Evolutionary conservation across 1,140 invertebrate genomes (phyloP), one percentile per base, ranked within the genome.

Genomic region (Monochamus saltuarius): DNA sequence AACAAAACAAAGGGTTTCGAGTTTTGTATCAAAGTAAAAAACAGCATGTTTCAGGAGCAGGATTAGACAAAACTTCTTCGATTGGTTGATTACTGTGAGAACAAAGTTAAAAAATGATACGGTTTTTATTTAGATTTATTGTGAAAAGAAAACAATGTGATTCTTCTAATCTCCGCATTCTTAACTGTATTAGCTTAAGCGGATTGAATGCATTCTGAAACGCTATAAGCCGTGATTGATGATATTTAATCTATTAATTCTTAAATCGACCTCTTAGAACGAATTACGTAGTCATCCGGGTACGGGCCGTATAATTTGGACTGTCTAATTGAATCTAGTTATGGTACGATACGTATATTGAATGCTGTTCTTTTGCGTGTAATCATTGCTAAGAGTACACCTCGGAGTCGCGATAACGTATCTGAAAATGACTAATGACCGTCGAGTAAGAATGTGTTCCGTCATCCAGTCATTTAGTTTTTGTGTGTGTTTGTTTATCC

Each of bases 401-500:
- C 70, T 72, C 62, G 67, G 67, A 64, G 65, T 55, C 55, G 54
- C 64, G 73, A 75, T 75, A 73, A 73, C 61, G 71, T 68, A 72
- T 73, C 70, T 63, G 42, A 40, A 58, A 61, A 69, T 75, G 73
- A 75, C 73, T 75, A 75, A 75, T 75, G 74, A 71, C 68, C 66
- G 58, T 52, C 59, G 50, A 56, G 61, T 57, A 58, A 60, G 81
- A 83, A 83, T 83, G 80, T 79, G 81, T 81, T 76, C 79, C 80
- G 82, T 83, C 82, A 84, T 83, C 79, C 79, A 75, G 78, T 80
- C 81, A 81, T 82, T 81, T 81, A 81, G 78, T 79, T 79, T 80
- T 81, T 80, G 50, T 68, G 77, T 78, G 73, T 83, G 81, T 84
- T 84, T 84, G 81, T 80, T 82, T 81, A 81, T 74, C 72, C 82